These are phyloP conservation scores for Hyles vespertilio DNA, from an alignment of 1,140 invertebrate genomes.

Conservation along the genomic window DNA sequence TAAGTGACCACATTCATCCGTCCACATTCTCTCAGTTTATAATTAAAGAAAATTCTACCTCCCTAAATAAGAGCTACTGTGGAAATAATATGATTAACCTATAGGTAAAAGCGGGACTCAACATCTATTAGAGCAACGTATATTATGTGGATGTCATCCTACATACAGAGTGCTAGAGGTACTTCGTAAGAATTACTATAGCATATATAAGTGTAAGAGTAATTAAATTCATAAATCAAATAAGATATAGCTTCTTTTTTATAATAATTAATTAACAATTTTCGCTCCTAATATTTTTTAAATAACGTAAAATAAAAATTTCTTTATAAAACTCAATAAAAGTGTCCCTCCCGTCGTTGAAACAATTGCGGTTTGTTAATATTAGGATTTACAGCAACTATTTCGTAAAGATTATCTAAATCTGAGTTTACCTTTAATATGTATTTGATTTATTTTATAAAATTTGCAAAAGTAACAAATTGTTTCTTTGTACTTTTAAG, in stretches of 20 bases:
- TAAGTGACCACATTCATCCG: constrained; percentile 59
- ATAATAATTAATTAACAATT: constrained; percentile 72
- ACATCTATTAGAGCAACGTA: constrained; percentile 42
- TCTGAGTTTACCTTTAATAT: constrained; percentile 60
- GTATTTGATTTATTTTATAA: constrained; percentile 73
- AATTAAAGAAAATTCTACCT: constrained; percentile 57
- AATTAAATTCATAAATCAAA: constrained; percentile 1
- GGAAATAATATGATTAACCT: constrained; percentile 57
- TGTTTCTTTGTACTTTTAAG: constrained; percentile 77
- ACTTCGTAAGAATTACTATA: constrained; percentile 27
- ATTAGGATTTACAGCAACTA: constrained; percentile 68
- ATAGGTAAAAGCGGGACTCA: constrained; percentile 50
- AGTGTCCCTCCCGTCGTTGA: constrained; percentile 44
- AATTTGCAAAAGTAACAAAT: constrained; percentile 78
- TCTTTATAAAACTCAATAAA: constrained; percentile 50
- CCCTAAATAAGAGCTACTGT: constrained; percentile 56
- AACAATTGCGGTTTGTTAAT: constrained; percentile 49
- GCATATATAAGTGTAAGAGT: not conserved
- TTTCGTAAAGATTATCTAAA: constrained; percentile 70
- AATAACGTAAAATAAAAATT: constrained; percentile 57
- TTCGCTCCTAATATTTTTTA: constrained; percentile 53
- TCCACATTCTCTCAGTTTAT: constrained; percentile 54
- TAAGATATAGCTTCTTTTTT: constrained; percentile 20
- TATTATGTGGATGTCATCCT: constrained; percentile 47
- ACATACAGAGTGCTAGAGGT: constrained; percentile 45